Evolutionary conservation across 2,888 invertebrate genomes (phyloP), one percentile per base, ranked within the genome.

Genomic region (Agrilus cyanescens): DNA sequence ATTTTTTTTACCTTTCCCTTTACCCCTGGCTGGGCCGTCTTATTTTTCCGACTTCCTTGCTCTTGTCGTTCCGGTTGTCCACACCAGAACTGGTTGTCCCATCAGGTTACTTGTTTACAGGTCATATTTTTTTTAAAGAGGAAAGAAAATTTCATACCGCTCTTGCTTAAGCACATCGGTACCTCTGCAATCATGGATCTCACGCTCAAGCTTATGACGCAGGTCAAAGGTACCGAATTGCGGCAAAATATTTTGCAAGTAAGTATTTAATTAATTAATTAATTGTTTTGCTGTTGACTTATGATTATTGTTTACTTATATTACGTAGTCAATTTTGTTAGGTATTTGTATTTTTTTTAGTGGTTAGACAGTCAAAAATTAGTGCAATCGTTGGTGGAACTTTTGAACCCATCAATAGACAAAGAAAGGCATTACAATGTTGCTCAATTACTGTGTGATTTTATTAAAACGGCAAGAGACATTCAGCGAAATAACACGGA

Each of bases 141-240:
- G 48, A 82, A 85, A 63, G 81, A 84, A 55, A 84, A 85, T 69
- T 91, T 93, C 74, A 77, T 95, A 63, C 80, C 85, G 53, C 78
- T 85, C 65, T 75, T 95, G 63, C 73, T 94, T 62, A 80, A 82
- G 58, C 94, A 96, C 72, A 78, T 95, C 61, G 84, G 87, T 59
- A 94, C 93, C 38, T 94, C 94, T 16, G 93, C 94, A 56, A 85
- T 95, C 59, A 90, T 91, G 75, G 94, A 96, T 76, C 78, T 91
- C 57, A 79, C 91, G 64, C 73, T 82, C 59, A 85, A 87, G 68
- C 79, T 87, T 63, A 81, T 90, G 66, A 85, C 85, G 50, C 78
- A 85, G 57, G 82, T 93, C 41, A 85, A 85, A 63, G 83, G 81
- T 48, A 73, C 72, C 50, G 82, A 83, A 55, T 76, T 81, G 62